Base-by-base conservation (phyloP, 1,140 invertebrate genomes). In the Drosophila bifasciata region DNA sequence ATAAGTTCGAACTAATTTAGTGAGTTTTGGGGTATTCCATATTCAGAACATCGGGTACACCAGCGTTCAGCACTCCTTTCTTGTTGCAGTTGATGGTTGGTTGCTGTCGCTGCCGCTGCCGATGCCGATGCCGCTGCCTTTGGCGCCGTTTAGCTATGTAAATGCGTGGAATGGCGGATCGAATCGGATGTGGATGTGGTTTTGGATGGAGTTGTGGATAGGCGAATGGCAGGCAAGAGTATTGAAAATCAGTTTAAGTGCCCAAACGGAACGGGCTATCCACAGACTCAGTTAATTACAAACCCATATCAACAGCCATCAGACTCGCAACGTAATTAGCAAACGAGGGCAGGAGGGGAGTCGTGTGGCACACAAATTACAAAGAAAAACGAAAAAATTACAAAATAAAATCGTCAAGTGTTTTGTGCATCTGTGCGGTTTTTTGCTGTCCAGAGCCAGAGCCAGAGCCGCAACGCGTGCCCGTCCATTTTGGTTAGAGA, bases 291-390 rank as follows among this genome's bases (percentile, higher is more conserved):
- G 49, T 53, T 80, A 76, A 86, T 80, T 80, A 51, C 76, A 74
- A 73, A 62, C 60, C 60, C 70, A 67, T 75, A 67, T 75, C 61
- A 67, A 58, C 71, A 52, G 52, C 53, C 53, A 45, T 28, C 36
- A 59, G 49, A 48, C 43, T 55, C 50, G 51, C 70, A 28, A 75
- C 60, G 75, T 74, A 83, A 83, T 83, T 79, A 76, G 61, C 76
- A 53, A 45, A 15, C 32, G 11, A 5, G 32, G 32, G 11, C 32
- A 36, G 32, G 32, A 61, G 63, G 69, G 49, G 15, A 32, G 50
- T 36, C 58, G 58, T 48, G 60, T 64, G 70, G 51, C 69, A 73
- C 56, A 64, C 75, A 85, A 64, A 76, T 85, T 79, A 63, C 61
- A 61, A 72, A 60, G 73, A 44, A 63, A 79, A 84, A 62, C 74